These are phyloP conservation scores for Catostomus latipinnis DNA, from an alignment of 2,797 vertebrate species.

Conservation along the genomic window DNA sequence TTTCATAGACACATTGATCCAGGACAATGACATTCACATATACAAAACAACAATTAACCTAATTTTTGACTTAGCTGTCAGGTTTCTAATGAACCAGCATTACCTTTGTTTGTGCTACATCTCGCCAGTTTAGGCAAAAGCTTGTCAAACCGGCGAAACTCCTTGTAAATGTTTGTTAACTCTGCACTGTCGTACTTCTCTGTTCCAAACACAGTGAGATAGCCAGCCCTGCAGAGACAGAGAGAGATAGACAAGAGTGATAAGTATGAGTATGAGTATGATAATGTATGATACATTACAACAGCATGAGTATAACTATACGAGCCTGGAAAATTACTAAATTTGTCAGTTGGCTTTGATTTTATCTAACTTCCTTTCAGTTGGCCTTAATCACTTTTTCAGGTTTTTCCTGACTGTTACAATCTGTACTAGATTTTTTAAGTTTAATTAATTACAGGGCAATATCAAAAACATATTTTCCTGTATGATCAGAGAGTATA, in stretches of 20 bases:
- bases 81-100: constrained; percentile 6
- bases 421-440: background rate
- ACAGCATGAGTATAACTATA: too few species aligned
- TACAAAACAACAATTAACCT: background rate
- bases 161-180: constrained; percentile 71
- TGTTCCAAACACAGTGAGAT: constrained; percentile 77
- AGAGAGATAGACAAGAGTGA: constrained; percentile 1
- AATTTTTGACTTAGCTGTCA: background rate
- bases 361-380: background rate
- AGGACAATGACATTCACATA: background rate
- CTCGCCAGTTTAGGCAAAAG: constrained; percentile 82
- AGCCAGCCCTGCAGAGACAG: constrained; percentile 78
- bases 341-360: too few species aligned
- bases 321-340: too few species aligned
- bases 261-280: background rate
- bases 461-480: background rate
- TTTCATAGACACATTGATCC: too few species aligned
- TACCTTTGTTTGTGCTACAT: constrained; percentile 72
- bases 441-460: background rate
- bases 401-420: constrained; percentile 1
- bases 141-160: constrained; percentile 82
- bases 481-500: background rate
- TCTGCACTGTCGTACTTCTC: constrained; percentile 62
- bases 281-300: too few species aligned
- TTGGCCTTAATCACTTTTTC: background rate